Conservation (phyloP, 2,888 invertebrate genomes). For the Harpalus rufipes region DNA sequence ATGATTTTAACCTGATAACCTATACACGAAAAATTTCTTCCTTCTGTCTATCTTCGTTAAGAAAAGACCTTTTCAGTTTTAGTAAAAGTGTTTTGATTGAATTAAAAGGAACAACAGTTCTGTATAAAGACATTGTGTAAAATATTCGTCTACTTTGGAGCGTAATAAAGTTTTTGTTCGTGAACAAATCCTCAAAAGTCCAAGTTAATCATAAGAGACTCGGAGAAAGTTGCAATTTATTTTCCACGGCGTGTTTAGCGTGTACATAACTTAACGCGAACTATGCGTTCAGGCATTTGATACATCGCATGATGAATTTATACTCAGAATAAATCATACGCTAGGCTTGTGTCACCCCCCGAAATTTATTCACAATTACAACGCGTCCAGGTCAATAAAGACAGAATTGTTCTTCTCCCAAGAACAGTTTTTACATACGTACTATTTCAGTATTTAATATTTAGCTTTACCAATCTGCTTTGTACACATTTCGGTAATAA, state of each 20-base stretch:
- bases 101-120: conserved; percentile 51
- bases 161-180: conserved; percentile 60
- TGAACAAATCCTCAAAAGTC: conserved; percentile 62
- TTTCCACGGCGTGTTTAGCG: conserved; percentile 47
- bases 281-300: conserved; percentile 66
- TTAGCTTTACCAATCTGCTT: too few relatives aligned
- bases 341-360: conserved; percentile 36
- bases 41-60: too few relatives aligned
- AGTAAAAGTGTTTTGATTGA: conserved; percentile 25
- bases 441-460: too few relatives aligned
- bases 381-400: conserved; percentile 30
- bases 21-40: too few relatives aligned
- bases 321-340: conserved; percentile 49
- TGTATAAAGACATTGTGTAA: conserved; percentile 51
- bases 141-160: conserved; percentile 53
- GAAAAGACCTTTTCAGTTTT: neutral
- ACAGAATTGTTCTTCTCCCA: too few relatives aligned
- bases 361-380: conserved; percentile 61
- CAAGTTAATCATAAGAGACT: conserved; percentile 54
- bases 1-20: too few relatives aligned
- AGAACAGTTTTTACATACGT: too few relatives aligned
- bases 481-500: too few relatives aligned
- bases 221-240: conserved; percentile 58
- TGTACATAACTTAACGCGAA: conserved; percentile 62
- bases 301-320: conserved; percentile 66